These are phyloP conservation scores for Ammodytes dubius DNA, from an alignment of 2,113 vertebrate species.

Conservation along the genomic window DNA sequence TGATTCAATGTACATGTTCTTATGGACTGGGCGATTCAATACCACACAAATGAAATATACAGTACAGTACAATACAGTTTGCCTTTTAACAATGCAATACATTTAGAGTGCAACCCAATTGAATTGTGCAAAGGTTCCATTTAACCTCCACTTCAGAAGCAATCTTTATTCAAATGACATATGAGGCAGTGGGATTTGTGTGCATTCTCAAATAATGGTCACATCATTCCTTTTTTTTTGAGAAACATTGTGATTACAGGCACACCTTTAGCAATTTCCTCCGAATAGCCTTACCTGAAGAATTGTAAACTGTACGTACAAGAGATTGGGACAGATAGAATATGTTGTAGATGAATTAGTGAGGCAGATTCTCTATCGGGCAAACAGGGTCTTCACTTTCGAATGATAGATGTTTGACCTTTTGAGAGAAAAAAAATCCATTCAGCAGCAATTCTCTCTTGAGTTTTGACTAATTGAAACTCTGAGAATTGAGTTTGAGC, in stretches of 20 bases:
- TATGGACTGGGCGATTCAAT: not conserved
- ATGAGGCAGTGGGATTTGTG: not conserved
- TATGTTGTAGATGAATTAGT: not conserved
- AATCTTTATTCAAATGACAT: not conserved
- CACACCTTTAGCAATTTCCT: not conserved
- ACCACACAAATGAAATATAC: not conserved
- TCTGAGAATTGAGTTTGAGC: not conserved
- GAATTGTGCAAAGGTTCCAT: not conserved
- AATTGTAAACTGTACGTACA: not conserved
- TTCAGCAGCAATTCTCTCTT: not conserved
- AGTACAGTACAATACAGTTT: not conserved
- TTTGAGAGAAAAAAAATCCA: not conserved
- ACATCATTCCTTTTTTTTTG: not conserved
- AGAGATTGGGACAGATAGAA: not conserved
- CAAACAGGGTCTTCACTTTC: not conserved
- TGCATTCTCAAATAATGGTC: not conserved
- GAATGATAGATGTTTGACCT: not conserved
- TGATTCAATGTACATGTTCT: constrained; percentile 2
- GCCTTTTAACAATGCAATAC: not conserved
- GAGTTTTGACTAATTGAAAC: not conserved
- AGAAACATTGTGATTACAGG: not conserved
- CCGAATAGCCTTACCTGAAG: not conserved
- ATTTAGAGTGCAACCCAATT: not conserved
- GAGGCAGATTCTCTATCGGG: not conserved
- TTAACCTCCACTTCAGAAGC: not conserved